Evolutionary conservation across 2,113 vertebrate species (phyloP), one percentile per base, ranked within the genome.

Genomic region (Clarias macrocephalus): DNA sequence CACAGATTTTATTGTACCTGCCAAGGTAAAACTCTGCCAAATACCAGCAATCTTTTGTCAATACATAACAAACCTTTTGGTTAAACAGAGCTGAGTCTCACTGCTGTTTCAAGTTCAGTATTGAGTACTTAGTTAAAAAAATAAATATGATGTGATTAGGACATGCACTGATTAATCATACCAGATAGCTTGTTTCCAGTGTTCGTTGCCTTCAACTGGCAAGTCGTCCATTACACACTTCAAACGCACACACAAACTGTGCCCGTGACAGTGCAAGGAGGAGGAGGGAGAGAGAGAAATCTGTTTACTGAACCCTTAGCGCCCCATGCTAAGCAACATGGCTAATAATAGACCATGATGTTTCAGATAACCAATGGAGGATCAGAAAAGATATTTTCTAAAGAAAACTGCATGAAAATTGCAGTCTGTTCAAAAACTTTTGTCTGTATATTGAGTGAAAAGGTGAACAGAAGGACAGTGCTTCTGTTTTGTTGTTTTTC

Each of bases 271-370:
- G 88, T 83, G 63, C 66, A 83, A 23, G 80, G 82, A 52, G 82
- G 85, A 75, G 81, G 83, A 90, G 62, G 25, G 90, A 82, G 82
- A 72, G 85, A 90, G 76, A 88, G 85, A 92, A 92, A 93, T 91
- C 90, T 94, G 93, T 94, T 90, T 91, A 83, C 89, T 88, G 86
- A 92, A 91, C 93, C 84, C 62, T 83, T 33, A 11, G 60, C 75
- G 82, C 52, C 88, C 83, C 90, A 88, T 85, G 90, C 92, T 93
- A 90, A 95, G 94, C 92, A 87, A 90, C 89, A 84, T 66, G 77
- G 83, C 93, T 93, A 91, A 95, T 94, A 94, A 95, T 95, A 95
- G 94, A 94, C 86, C 54, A 76, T 90, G 93, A 93, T 93, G 81
- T 87, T 88, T 87, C 89, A 87, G 73, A 90, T 82, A 83, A 88